A percentile compares a stretch with the other conserved stretches of the same genome.
These are phyloP conservation scores for Tenebrio molitor DNA, from an alignment of 1,140 invertebrate species.

Conservation along the genomic window DNA sequence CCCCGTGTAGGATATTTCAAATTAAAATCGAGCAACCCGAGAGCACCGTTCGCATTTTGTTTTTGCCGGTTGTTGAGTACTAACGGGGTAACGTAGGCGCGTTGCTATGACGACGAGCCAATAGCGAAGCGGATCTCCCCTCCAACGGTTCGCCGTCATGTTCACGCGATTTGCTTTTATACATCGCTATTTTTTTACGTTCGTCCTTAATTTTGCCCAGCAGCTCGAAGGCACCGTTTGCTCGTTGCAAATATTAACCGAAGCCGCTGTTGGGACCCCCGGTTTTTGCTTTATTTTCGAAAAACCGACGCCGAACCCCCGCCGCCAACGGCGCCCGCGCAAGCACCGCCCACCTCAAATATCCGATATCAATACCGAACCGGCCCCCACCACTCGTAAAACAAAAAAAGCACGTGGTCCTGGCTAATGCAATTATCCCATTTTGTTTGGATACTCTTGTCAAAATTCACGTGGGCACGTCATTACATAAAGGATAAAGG, in stretches of 20 bases:
- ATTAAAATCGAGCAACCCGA: constrained; percentile 60
- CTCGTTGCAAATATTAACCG: constrained; percentile 44
- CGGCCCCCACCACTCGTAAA: constrained; percentile 52
- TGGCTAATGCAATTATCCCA: constrained; percentile 60
- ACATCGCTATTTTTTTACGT: constrained; percentile 35
- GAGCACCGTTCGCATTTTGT: constrained; percentile 61
- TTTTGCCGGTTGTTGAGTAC: constrained; percentile 60
- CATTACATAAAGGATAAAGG: not conserved
- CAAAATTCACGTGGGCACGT: constrained; percentile 51
- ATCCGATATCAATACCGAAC: constrained; percentile 64
- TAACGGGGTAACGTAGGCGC: constrained; percentile 56
- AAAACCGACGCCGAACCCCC: constrained; percentile 45
- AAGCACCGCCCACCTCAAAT: constrained; percentile 57
- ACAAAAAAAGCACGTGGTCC: constrained; percentile 62
- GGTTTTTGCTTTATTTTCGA: constrained; percentile 52
- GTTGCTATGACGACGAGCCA: constrained; percentile 61
- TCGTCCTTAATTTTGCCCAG: constrained; percentile 40
- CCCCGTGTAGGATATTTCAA: constrained; percentile 58
- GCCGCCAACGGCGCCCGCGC: constrained; percentile 36
- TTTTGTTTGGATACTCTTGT: constrained; percentile 53
- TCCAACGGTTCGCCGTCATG: constrained; percentile 52
- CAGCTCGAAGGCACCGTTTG: constrained; percentile 37
- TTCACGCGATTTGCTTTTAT: constrained; percentile 44
- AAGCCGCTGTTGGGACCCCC: constrained; percentile 20
- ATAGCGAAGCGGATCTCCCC: constrained; percentile 52